Percentiles rank a stretch among this genome's conserved stretches.
Evolutionary conservation across 2,888 invertebrate genomes (phyloP).

Genomic region (Caenorhabditis virilis): DNA sequence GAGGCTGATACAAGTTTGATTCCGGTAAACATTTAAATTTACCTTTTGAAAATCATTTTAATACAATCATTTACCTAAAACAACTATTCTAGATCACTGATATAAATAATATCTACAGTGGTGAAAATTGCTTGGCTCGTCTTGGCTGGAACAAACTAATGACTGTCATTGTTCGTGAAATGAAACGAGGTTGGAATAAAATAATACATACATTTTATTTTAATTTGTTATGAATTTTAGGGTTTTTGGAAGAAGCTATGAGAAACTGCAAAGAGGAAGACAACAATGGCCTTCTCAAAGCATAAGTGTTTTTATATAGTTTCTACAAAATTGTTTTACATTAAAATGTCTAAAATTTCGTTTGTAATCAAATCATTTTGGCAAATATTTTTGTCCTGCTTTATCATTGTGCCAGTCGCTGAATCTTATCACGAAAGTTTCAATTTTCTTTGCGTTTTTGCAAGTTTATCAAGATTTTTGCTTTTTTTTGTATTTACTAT

Average conservation of each 20-base stretch:
- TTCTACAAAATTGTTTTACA: too few relatives aligned
- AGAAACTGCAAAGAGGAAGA: conserved; percentile 62
- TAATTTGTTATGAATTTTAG: conserved; percentile 27
- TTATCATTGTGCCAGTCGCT: too few relatives aligned
- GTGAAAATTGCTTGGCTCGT: conserved; percentile 54
- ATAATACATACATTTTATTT: too few relatives aligned
- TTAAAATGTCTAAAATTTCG: not conserved
- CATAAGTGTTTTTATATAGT: conserved; percentile 25
- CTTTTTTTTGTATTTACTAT: too few relatives aligned
- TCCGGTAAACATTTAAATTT: conserved; percentile 12
- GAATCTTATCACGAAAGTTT: too few relatives aligned
- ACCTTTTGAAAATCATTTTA: not conserved
- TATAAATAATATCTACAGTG: conserved; percentile 44
- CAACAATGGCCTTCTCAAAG: conserved; percentile 46
- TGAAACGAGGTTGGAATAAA: conserved; percentile 57
- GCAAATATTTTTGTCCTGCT: not conserved
- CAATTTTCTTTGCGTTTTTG: too few relatives aligned
- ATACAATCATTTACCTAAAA: not conserved
- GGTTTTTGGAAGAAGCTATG: conserved; percentile 63
- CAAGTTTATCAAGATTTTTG: too few relatives aligned
- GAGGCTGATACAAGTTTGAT: conserved; percentile 21
- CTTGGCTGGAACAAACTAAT: conserved; percentile 63
- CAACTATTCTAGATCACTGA: conserved; percentile 26
- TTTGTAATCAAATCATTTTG: not conserved
- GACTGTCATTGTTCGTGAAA: conserved; percentile 62